Percentiles rank a stretch among this genome's conserved stretches.
Conservation (phyloP, 1,140 invertebrate species). For the Colletes latitarsis region DNA sequence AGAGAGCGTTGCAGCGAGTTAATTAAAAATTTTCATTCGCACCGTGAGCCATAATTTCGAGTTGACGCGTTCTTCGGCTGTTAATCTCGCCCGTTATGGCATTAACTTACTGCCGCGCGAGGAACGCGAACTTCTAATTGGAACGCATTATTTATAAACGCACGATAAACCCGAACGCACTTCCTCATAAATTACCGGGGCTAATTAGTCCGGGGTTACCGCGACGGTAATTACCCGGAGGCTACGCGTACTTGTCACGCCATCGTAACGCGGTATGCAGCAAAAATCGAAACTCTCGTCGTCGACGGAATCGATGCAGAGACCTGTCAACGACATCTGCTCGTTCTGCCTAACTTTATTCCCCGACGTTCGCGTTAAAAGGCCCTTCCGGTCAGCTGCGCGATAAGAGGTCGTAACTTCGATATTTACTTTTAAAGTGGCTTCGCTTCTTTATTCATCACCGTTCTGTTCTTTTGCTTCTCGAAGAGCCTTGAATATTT, state of each 20-base stretch:
- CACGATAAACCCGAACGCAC: slow-evolving; percentile 36
- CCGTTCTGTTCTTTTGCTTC: too few species aligned
- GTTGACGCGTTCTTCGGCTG: slow-evolving; percentile 13
- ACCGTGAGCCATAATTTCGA: background rate
- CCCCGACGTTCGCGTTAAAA: background rate
- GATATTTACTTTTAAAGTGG: too few species aligned
- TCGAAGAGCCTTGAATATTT: too few species aligned
- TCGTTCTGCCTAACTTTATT: background rate
- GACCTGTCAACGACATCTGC: background rate
- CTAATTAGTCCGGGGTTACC: slow-evolving; percentile 29
- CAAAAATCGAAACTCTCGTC: background rate
- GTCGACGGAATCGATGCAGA: background rate
- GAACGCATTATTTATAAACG: slow-evolving; percentile 42
- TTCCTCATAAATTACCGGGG: slow-evolving; percentile 35
- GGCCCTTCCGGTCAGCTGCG: too few species aligned
- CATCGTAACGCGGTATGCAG: background rate
- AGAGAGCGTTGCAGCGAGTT: background rate
- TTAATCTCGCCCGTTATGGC: slow-evolving; percentile 10
- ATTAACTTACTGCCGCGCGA: slow-evolving; percentile 13
- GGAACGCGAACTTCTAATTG: slow-evolving; percentile 41
- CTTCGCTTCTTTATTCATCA: too few species aligned
- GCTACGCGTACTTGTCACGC: slow-evolving; percentile 17
- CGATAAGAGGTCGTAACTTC: too few species aligned
- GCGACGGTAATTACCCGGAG: slow-evolving; percentile 27
- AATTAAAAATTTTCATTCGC: background rate